Evolutionary conservation across 2,888 invertebrate genomes (phyloP).

Genomic region (Bellardia bayeri): DNA sequence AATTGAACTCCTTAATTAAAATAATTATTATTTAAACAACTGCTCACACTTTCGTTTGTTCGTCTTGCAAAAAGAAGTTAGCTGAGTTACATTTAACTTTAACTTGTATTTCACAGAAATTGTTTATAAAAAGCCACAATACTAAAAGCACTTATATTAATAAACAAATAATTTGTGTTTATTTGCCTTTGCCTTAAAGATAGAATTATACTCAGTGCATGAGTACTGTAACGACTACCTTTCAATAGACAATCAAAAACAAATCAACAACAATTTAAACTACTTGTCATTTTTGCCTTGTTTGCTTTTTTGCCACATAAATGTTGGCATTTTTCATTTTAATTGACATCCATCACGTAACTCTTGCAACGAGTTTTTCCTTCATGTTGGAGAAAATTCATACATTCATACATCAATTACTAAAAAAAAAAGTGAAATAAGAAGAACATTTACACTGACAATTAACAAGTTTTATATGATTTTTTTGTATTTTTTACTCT

Average conservation of each 20-base stretch:
- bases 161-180: background rate
- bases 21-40: too few relatives aligned
- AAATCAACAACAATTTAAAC: conserved; percentile 55
- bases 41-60: too few relatives aligned
- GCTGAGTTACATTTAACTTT: too few relatives aligned
- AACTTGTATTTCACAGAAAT: background rate
- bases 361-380: conserved; percentile 6
- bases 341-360: conserved; percentile 43
- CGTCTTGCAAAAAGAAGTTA: too few relatives aligned
- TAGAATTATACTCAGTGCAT: background rate
- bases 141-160: background rate
- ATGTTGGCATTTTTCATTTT: conserved; percentile 29
- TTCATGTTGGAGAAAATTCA: conserved; percentile 26
- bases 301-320: conserved; percentile 30
- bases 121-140: background rate
- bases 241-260: conserved; percentile 36
- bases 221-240: background rate
- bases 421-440: conserved; percentile 3
- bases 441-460: conserved; percentile 17
- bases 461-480: conserved; percentile 45
- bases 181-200: conserved; percentile 1
- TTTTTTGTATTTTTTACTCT: background rate
- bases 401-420: conserved; percentile 20
- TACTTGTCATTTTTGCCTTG: conserved; percentile 35
- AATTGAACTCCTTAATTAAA: too few relatives aligned